Evolutionary conservation across 2,113 vertebrate species (phyloP), one percentile per base, ranked within the genome.

Genomic region (Atlantisia rogersi): DNA sequence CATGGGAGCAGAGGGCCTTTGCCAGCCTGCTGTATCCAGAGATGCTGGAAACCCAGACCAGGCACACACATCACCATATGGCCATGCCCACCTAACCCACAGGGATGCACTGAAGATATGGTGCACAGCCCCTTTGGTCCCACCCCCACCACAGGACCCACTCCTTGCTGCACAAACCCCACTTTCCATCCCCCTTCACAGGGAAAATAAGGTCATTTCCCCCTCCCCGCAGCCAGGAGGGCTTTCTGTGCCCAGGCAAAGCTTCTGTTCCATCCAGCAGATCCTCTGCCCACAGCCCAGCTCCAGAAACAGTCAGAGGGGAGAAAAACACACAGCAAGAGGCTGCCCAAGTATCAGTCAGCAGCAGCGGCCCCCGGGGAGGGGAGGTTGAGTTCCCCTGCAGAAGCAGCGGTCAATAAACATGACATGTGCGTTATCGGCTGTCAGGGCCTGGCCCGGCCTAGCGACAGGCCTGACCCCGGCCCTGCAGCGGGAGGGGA

Each of bases 341-440:
- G 39, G 48, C 85, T 79, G 67, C 82, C 78, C 65, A 73, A 94
- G 91, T 77, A 94, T 95, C 95, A 81, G 78, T 94, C 93, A 95
- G 91, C 4, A 0, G 71, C 11, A 52, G 44, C 63, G 44, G 74
- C 67, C 91, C 82, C 60, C 2, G 2, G 91, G 78, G 93, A 95
- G 91, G 88, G 92, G 69, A 86, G 82, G 86, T 77, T 94, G 50
- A 48, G 85, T 68, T 90, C 55, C 78, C 87, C 74, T 29, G 78
- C 73, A 90, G 85, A n/a, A 83, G 59, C 58, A 59, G 82, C 14
- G 24, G 73, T 95, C 95, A 84, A 96, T 96, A 94, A 96, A 94
- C 93, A 93, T 8, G n/a, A 85, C 74, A 80, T 28, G 1, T 26
- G 78, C 93, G 84, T 84, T 81, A 87, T 92, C 85, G 92, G 63